These are phyloP conservation scores for Salvelinus fontinalis DNA, from an alignment of 2,113 vertebrate species.

Conservation along the genomic window DNA sequence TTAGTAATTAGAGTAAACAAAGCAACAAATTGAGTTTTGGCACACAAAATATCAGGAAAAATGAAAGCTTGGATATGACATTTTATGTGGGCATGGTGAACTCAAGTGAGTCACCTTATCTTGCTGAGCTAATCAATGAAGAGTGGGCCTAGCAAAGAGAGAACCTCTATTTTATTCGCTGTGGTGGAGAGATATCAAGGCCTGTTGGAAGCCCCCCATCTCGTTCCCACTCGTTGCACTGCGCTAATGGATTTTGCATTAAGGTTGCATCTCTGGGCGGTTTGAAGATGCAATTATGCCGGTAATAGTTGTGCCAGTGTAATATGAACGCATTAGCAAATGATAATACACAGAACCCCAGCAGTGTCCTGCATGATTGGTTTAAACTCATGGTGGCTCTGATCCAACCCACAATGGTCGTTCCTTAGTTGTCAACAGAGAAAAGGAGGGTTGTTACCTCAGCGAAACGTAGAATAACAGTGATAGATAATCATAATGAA, in stretches of 20 bases:
- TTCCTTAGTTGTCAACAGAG: neutral
- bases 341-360: conserved; percentile 44
- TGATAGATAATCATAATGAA: conserved; percentile 32
- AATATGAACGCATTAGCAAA: conserved; percentile 63
- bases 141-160: conserved; percentile 28
- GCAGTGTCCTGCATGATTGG: conserved; percentile 43
- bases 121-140: conserved; percentile 34
- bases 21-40: neutral
- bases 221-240: conserved; percentile 44
- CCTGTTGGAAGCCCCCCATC: conserved; percentile 42
- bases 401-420: conserved; percentile 37
- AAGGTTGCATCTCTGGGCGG: conserved; percentile 54
- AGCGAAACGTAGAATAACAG: conserved; percentile 21
- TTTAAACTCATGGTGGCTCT: conserved; percentile 48
- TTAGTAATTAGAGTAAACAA: neutral
- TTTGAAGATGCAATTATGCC: conserved; percentile 65
- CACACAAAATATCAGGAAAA: neutral
- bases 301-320: conserved; percentile 47
- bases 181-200: conserved; percentile 43
- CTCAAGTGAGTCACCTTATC: conserved; percentile 13
- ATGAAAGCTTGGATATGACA: neutral
- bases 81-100: conserved; percentile 13
- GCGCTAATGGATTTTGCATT: conserved; percentile 65
- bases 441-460: neutral
- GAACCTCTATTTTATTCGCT: conserved; percentile 55